phyloP scores from a whole-genome alignment of 2,113 vertebrate species.

The Xiphophorus maculatus region DNA sequence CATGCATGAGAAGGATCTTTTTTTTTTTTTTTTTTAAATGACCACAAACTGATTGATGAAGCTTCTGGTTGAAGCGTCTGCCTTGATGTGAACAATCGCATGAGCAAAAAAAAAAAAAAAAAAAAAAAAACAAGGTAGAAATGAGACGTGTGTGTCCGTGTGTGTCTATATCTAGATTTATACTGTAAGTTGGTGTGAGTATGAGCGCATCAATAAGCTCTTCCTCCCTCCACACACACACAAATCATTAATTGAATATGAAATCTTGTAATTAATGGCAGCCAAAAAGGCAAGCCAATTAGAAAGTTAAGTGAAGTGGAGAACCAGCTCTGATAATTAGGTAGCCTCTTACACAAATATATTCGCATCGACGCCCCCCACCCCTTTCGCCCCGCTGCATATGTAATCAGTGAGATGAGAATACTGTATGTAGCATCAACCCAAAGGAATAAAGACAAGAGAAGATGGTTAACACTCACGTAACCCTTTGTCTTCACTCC shows the following conservation, averaged over 20 bases:
- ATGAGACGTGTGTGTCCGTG: conserved; percentile 38
- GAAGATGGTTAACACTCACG: conserved; percentile 13
- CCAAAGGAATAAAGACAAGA: conserved; percentile 52
- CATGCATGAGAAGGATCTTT: conserved; percentile 2
- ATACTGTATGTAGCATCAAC: conserved; percentile 57
- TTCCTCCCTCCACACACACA: conserved; percentile 25
- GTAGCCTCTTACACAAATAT: conserved; percentile 86
- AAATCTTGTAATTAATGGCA: conserved; percentile 98
- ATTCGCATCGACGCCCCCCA: conserved; percentile 71
- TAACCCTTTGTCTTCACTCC: conserved; percentile 35
- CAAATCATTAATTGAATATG: conserved; percentile 94
- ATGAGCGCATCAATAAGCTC: conserved; percentile 7
- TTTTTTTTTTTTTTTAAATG: not conserved
- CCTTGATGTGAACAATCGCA: conserved; percentile 23
- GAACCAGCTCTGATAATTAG: conserved; percentile 90
- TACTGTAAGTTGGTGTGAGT: conserved; percentile 44
- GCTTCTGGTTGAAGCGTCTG: conserved; percentile 21
- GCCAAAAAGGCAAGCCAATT: conserved; percentile 96
- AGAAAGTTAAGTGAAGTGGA: conserved; percentile 98
- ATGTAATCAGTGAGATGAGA: conserved; percentile 64
- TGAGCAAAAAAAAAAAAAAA: not conserved
- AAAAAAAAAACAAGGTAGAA: conserved; percentile 31
- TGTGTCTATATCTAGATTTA: conserved; percentile 27
- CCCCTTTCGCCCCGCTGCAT: conserved; percentile 62
- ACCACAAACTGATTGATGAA: conserved; percentile 48